phyloP scores from a whole-genome alignment of 2,797 vertebrate species.

The Pantherophis vulpinus region DNA sequence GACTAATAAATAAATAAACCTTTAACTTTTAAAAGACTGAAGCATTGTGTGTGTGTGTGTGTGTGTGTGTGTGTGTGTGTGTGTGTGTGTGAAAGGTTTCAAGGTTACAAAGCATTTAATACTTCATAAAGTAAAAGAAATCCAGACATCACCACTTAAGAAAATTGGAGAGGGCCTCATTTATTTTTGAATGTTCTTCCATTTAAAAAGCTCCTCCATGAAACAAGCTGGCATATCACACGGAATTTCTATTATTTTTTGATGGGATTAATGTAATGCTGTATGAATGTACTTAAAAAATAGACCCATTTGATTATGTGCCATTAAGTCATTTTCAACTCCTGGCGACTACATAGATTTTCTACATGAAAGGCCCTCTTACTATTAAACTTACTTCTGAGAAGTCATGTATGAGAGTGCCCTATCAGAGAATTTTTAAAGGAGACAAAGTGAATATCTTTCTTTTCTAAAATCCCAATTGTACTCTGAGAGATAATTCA shows the following conservation, averaged over 20 bases:
- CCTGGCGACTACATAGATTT: not conserved
- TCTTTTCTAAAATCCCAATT: not conserved
- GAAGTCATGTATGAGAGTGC: not conserved
- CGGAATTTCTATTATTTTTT: not conserved
- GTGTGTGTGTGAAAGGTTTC: not conserved
- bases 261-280: not conserved
- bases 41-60: not conserved
- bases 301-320: not conserved
- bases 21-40: not conserved
- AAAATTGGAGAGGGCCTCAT: not conserved
- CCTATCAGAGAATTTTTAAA: not conserved
- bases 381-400: not conserved
- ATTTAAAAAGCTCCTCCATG: not conserved
- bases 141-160: not conserved
- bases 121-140: not conserved
- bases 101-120: not conserved
- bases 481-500: not conserved
- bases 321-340: not conserved
- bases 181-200: not conserved
- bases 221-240: not conserved
- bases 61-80: not conserved
- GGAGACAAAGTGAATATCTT: not conserved
- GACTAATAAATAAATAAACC: too few species aligned
- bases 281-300: not conserved
- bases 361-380: not conserved